phyloP scores from a whole-genome alignment of 2,113 vertebrate genomes.

The Malurus elegans region DNA sequence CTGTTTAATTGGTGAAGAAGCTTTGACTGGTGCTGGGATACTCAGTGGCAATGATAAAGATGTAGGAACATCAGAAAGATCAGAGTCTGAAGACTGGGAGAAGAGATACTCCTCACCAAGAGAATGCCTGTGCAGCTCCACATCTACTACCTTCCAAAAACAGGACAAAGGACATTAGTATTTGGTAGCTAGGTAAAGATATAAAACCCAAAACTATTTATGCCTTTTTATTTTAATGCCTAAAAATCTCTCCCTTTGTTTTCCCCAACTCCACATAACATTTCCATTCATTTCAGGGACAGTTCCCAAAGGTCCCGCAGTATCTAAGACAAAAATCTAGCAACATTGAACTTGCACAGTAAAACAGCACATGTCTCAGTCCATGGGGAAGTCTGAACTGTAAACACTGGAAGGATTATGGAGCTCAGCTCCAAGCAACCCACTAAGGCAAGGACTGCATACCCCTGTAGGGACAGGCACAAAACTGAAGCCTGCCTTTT shows the following conservation, averaged over 20 bases:
- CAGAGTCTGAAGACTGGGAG: constrained; percentile 75
- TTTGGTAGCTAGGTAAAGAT: not conserved
- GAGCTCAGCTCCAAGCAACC: not conserved
- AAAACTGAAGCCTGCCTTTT: not conserved
- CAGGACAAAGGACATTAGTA: not conserved
- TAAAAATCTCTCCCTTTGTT: not conserved
- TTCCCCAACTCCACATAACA: not conserved
- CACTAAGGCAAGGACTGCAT: not conserved
- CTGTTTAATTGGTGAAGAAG: constrained; percentile 79
- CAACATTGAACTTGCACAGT: rapidly evolving
- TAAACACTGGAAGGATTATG: not conserved
- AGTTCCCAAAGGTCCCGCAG: not conserved
- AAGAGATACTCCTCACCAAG: constrained; percentile 85
- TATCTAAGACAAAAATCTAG: not conserved
- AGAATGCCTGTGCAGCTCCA: constrained; percentile 91
- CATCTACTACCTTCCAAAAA: constrained; percentile 90
- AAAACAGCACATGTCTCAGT: not conserved
- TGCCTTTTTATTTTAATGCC: not conserved
- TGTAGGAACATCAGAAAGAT: constrained; percentile 69
- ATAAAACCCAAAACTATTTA: not conserved
- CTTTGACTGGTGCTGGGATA: constrained; percentile 75
- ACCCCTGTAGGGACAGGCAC: not conserved
- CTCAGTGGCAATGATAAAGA: constrained; percentile 66
- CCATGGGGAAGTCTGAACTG: not conserved
- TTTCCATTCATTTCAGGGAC: not conserved